These are phyloP conservation scores for Yponomeuta plumbellus DNA, from an alignment of 2,888 invertebrate genomes.

Conservation along the genomic window DNA sequence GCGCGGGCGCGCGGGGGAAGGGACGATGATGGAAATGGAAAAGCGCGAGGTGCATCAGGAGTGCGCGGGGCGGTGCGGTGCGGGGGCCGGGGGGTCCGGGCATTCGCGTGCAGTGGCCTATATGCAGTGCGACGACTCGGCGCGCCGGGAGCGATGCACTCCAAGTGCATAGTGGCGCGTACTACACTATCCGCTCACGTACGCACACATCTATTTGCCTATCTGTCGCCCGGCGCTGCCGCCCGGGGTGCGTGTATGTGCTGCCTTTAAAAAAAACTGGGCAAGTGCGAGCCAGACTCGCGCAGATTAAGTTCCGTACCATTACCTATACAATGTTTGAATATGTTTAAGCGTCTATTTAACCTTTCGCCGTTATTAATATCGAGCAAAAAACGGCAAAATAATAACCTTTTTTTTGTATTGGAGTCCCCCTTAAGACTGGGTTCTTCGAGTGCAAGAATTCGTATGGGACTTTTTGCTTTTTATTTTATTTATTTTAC, in stretches of 20 bases:
- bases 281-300: no score
- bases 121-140: constrained; percentile 76
- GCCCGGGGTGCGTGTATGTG: constrained; percentile 39
- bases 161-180: constrained; percentile 64
- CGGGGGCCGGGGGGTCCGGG: constrained; percentile 39
- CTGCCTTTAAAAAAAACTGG: constrained; percentile 45
- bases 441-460: no score
- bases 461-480: no score
- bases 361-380: no score
- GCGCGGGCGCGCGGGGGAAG: constrained; percentile 51
- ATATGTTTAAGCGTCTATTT: no score
- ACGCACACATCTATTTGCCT: constrained; percentile 55
- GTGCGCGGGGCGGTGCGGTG: constrained; percentile 26
- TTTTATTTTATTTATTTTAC: no score
- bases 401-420: no score
- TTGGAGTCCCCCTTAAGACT: no score
- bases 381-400: no score
- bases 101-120: constrained; percentile 76
- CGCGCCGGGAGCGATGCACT: constrained; percentile 76
- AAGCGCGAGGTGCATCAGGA: constrained; percentile 63
- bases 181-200: constrained; percentile 60
- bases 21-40: constrained; percentile 67
- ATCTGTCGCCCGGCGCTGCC: constrained; percentile 33
- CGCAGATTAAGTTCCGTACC: no score
- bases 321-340: no score